phyloP scores from a whole-genome alignment of 2,113 vertebrate species.

The Hucho hucho region DNA sequence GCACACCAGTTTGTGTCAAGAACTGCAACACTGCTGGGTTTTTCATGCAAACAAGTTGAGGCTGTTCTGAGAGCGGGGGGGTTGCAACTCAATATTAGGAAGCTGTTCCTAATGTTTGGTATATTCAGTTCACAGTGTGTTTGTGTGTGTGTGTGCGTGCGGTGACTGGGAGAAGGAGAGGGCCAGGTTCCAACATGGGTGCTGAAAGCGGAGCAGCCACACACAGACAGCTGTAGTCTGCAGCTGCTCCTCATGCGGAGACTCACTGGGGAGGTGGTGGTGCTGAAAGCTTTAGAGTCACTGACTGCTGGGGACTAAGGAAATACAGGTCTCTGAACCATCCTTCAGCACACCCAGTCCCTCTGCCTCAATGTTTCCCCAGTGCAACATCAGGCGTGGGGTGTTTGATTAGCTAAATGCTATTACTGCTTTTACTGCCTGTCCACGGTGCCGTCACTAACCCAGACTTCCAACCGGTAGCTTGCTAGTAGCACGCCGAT shows the following conservation, averaged over 20 bases:
- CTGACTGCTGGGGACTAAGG: constrained; percentile 28
- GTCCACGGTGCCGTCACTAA: neutral
- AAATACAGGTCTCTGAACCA: constrained; percentile 30
- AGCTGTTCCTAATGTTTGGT: too few relatives aligned
- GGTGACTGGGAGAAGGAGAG: neutral
- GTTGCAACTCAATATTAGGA: too few relatives aligned
- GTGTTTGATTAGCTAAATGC: constrained; percentile 3
- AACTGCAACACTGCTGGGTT: too few relatives aligned
- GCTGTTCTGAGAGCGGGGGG: too few relatives aligned
- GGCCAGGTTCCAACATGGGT: neutral
- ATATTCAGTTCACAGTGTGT: neutral
- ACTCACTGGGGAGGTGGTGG: constrained; percentile 10
- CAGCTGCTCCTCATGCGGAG: neutral
- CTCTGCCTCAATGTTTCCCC: constrained; percentile 27
- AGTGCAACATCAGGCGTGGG: constrained; percentile 10
- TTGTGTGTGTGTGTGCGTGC: neutral
- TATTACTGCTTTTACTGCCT: neutral
- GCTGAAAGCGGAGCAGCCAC: constrained; percentile 10
- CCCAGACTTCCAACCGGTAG: neutral
- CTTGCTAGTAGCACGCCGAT: neutral
- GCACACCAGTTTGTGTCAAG: too few relatives aligned
- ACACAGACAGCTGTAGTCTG: constrained; percentile 3
- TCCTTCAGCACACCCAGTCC: constrained; percentile 15
- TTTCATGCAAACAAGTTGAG: too few relatives aligned
- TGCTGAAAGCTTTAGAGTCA: constrained; percentile 31